Base-by-base conservation (phyloP, 2,113 vertebrate species). In the Scophthalmus maximus region DNA sequence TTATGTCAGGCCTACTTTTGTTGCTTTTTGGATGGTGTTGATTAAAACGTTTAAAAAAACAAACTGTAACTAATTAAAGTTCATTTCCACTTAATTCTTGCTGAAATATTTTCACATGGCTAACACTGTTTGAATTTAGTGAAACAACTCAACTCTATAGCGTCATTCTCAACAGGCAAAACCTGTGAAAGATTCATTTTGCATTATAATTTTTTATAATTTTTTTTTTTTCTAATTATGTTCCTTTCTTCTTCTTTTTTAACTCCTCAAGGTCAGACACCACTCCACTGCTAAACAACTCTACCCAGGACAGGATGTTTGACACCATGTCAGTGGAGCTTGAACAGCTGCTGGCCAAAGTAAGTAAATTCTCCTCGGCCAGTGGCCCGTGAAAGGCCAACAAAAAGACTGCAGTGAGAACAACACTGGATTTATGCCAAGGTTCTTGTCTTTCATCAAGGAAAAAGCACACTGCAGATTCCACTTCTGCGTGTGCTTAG, bases 241-340 rank as follows among this genome's bases (percentile, higher is more conserved):
- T 4, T 64, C 3, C 12, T 10, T 30, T 69, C 20, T 46, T 62
- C n/a, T n/a, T n/a, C n/a, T n/a, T 22, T 6, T 64, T 66, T 36
- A 12, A 56, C 49, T 47, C n/a, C 5, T 70, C 51, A 68, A 99
- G 97, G 87, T 98, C 97, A 26, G 98, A 99, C 83, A 99, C 97
- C 57, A 97, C 97, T 22, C 98, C 98, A 0, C 94, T 99, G 26
- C 90, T 99, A 62, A 98, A 97, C 92, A 98, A 98, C 87, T 99
- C 97, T 5, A 98, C 95, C 79, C 98, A 99, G 92, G 97, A 99
- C 93, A 95, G 97, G 85, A 98, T 99, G 98, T 99, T 99, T 93
- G 98, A 99, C 87, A 97, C 97, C 32, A 98, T 99, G 97, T 97
- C 98, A 14, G 96, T 99, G 84, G 98, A 99, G 89, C 97, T 99